Conservation (phyloP, 2,113 vertebrate species). For the Sinocyclocheilus grahami region DNA sequence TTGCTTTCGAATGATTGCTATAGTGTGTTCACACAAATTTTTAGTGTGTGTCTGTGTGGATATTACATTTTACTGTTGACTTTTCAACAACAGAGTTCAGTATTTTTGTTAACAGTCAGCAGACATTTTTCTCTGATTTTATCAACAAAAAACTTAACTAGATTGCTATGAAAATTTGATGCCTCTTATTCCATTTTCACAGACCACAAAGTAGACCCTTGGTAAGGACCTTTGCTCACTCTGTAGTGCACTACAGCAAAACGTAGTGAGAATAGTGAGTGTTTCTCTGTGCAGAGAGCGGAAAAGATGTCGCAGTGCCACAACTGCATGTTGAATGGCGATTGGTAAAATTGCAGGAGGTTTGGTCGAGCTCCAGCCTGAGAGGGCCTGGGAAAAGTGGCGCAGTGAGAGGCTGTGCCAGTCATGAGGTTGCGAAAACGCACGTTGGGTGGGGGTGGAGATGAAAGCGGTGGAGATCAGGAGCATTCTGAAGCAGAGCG, state of each 20-base stretch:
- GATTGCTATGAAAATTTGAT: background rate
- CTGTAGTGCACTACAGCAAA: background rate
- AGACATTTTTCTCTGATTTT: background rate
- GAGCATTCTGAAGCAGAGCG: slow-evolving; percentile 49
- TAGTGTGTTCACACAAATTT: no score
- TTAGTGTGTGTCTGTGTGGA: no score
- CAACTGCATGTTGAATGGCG: background rate
- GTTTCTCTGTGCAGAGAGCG: background rate
- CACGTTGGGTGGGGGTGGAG: slow-evolving; percentile 50
- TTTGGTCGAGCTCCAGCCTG: slow-evolving; percentile 37
- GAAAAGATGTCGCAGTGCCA: background rate
- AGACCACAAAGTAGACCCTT: background rate
- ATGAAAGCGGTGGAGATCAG: slow-evolving; percentile 48
- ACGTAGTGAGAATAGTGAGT: background rate
- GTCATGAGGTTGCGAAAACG: slow-evolving; percentile 48
- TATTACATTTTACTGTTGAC: no score
- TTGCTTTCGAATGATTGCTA: no score
- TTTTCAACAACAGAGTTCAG: no score
- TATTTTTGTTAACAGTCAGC: background rate
- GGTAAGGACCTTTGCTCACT: background rate
- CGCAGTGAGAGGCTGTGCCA: slow-evolving; percentile 57
- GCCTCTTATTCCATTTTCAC: background rate
- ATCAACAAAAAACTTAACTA: background rate
- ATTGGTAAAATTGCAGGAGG: slow-evolving; percentile 42
- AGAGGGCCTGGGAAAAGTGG: slow-evolving; percentile 63